Evolutionary conservation across 2,888 invertebrate species (phyloP).

Genomic region (Chorisops tibialis): DNA sequence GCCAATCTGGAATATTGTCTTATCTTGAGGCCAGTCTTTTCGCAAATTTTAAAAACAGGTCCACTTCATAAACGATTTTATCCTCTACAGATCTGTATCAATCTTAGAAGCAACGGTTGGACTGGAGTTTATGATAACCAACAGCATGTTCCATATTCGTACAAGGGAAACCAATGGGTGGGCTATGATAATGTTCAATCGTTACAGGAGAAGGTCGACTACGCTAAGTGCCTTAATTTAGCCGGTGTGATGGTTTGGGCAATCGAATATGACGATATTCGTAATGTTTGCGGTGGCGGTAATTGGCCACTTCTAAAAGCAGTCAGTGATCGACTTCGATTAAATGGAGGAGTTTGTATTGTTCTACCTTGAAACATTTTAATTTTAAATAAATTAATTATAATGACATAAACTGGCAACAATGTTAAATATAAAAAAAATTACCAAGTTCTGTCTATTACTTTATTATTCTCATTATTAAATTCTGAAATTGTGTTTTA

Average conservation of each 20-base stretch:
- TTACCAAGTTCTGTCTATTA: no score
- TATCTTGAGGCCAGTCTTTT: conserved; percentile 54
- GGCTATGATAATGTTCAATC: conserved; percentile 50
- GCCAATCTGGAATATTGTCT: conserved; percentile 54
- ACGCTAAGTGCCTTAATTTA: conserved; percentile 46
- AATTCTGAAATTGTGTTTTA: no score
- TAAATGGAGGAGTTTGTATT: no score
- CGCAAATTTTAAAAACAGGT: not conserved
- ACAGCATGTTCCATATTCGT: conserved; percentile 48
- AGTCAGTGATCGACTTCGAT: conserved; percentile 41
- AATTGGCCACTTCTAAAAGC: conserved; percentile 54
- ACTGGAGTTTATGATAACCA: conserved; percentile 41
- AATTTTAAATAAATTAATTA: no score
- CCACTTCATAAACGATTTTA: not conserved
- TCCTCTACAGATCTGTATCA: conserved; percentile 47
- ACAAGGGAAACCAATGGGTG: conserved; percentile 48
- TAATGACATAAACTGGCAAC: no score
- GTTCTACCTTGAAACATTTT: no score
- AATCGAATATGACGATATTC: conserved; percentile 60
- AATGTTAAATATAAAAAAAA: no score
- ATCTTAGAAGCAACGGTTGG: conserved; percentile 43
- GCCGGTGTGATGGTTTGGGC: conserved; percentile 63
- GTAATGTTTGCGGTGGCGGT: conserved; percentile 52
- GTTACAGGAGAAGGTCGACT: conserved; percentile 46
- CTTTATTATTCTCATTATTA: no score